A percentile compares a stretch with the other conserved stretches of the same genome.
Evolutionary conservation across 2,113 vertebrate genomes (phyloP).

Genomic region (Motacilla tschutschensis): DNA sequence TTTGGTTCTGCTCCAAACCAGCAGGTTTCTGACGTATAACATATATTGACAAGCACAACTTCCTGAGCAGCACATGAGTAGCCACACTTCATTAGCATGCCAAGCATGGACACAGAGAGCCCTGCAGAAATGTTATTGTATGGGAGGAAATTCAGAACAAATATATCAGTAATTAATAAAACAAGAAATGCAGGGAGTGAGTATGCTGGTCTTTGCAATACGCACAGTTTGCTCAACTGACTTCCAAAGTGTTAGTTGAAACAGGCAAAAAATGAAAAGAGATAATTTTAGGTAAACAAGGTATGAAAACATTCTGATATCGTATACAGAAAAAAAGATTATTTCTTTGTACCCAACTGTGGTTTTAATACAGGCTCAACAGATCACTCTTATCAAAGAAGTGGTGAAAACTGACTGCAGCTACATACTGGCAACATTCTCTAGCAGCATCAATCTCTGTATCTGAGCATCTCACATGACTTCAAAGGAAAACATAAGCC

Average conservation of each 20-base stretch:
- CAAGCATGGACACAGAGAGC: background rate
- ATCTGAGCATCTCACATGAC: constrained; percentile 45
- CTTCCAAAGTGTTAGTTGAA: background rate
- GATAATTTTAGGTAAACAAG: background rate
- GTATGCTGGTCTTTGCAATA: background rate
- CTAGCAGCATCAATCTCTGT: constrained; percentile 57
- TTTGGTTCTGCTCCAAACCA: constrained; percentile 16
- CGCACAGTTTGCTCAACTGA: background rate
- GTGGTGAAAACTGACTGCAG: constrained; percentile 35
- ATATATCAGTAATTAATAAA: background rate
- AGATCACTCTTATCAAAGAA: constrained; percentile 20
- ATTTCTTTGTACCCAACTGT: background rate
- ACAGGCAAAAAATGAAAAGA: background rate
- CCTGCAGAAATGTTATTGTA: background rate
- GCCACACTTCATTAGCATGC: background rate
- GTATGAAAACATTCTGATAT: background rate
- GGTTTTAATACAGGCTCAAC: background rate
- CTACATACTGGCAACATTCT: constrained; percentile 33
- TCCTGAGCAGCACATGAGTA: background rate
- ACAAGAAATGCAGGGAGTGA: background rate
- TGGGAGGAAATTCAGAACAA: background rate
- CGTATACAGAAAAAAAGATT: background rate
- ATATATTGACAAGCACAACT: background rate
- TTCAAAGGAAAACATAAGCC: constrained; percentile 57
- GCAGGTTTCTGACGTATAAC: background rate